Conservation (phyloP, 2,113 vertebrate species). For the Dolichallabes microphthalmus region DNA sequence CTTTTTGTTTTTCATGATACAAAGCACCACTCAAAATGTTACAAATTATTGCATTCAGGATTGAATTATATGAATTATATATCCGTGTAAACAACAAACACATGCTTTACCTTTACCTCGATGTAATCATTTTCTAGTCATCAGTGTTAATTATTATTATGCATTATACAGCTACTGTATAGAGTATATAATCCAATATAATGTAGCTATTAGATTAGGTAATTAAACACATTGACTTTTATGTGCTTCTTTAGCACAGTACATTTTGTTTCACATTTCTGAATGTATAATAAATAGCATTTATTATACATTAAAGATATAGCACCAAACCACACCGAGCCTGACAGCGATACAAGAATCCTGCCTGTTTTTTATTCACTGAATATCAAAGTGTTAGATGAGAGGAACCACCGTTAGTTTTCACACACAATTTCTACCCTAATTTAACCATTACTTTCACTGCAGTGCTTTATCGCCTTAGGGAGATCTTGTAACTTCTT, state of each 20-base stretch:
- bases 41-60: background rate
- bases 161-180: background rate
- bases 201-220: background rate
- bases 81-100: background rate
- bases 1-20: background rate
- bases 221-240: background rate
- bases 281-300: background rate
- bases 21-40: background rate
- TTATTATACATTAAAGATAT: background rate
- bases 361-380: background rate
- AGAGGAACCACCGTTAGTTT: background rate
- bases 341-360: background rate
- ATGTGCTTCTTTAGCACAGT: background rate
- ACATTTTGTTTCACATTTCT: background rate
- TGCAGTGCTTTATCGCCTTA: background rate
- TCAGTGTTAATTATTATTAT: background rate
- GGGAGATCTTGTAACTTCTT: background rate
- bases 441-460: background rate
- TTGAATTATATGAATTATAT: background rate
- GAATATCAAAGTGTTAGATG: slow-evolving; percentile 7
- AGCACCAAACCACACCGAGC: background rate
- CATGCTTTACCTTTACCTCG: background rate
- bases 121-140: background rate
- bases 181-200: background rate
- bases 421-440: background rate